These are phyloP conservation scores for Orthonevra nobilis DNA, from an alignment of 2,888 invertebrate species.

Conservation along the genomic window DNA sequence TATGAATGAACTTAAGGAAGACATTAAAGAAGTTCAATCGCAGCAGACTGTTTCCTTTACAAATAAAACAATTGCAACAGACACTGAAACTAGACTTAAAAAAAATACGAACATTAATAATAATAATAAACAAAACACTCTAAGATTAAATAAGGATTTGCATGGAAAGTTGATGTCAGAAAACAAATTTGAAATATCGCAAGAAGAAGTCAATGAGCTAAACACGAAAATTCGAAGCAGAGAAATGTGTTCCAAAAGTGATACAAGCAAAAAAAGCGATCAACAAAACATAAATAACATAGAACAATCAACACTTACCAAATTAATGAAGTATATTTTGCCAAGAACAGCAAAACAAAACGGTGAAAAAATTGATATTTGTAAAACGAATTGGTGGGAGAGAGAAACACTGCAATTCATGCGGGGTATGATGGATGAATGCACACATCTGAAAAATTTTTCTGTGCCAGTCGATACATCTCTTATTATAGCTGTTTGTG, in stretches of 20 bases:
- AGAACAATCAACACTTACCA: slow-evolving; percentile 75
- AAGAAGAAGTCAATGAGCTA: slow-evolving; percentile 81
- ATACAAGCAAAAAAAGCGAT: neutral
- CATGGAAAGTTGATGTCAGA: slow-evolving; percentile 81
- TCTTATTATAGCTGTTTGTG: slow-evolving; percentile 94
- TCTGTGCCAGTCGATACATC: slow-evolving; percentile 92
- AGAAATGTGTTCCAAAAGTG: neutral
- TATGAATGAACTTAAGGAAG: slow-evolving; percentile 79
- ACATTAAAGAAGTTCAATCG: slow-evolving; percentile 74
- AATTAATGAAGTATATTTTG: slow-evolving; percentile 78
- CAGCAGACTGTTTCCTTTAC: too few species aligned
- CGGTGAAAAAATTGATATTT: slow-evolving; percentile 81
- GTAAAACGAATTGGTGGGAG: slow-evolving; percentile 86
- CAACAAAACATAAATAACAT: slow-evolving; percentile 1
- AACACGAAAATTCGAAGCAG: slow-evolving; percentile 74
- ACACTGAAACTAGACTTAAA: too few species aligned
- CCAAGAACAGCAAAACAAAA: slow-evolving; percentile 72
- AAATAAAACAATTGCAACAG: too few species aligned
- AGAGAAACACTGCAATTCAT: slow-evolving; percentile 94
- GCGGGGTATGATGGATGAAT: slow-evolving; percentile 99
- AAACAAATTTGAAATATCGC: slow-evolving; percentile 79
- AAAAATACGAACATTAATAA: too few species aligned
- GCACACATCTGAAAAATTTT: slow-evolving; percentile 97
- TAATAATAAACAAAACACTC: slow-evolving; percentile 75
- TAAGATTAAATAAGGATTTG: slow-evolving; percentile 80